phyloP scores from a whole-genome alignment of 2,888 invertebrate genomes.

The Carpatolechia fugitivella region DNA sequence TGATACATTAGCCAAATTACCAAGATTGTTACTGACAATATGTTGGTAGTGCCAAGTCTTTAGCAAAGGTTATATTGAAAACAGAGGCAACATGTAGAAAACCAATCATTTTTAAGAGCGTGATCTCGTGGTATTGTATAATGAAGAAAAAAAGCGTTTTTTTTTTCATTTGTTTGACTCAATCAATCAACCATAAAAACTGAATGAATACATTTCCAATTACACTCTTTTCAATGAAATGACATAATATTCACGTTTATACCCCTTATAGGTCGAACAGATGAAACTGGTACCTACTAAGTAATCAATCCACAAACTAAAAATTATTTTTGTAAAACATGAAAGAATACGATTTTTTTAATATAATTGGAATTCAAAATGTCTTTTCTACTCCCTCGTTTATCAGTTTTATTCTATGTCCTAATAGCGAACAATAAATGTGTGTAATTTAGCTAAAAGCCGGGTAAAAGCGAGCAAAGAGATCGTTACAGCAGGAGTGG shows the following conservation, averaged over 20 bases:
- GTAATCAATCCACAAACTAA: too few species aligned
- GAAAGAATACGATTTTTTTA: too few species aligned
- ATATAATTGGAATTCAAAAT: not conserved
- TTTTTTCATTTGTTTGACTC: not conserved
- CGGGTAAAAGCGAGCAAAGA: constrained; percentile 44
- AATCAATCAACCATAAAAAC: too few species aligned
- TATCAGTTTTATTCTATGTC: not conserved
- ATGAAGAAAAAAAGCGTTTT: not conserved
- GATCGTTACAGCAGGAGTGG: constrained; percentile 47
- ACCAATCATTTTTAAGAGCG: too few species aligned
- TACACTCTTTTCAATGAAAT: too few species aligned
- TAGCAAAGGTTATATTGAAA: not conserved
- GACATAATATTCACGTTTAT: too few species aligned
- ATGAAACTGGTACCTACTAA: too few species aligned
- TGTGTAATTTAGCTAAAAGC: constrained; percentile 24
- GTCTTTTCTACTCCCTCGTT: not conserved
- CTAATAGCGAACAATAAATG: constrained; percentile 19
- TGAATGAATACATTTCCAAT: too few species aligned
- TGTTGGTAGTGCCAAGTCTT: constrained; percentile 6
- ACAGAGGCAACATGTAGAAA: not conserved
- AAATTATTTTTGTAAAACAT: too few species aligned
- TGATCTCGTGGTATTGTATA: too few species aligned
- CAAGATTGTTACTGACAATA: constrained; percentile 1
- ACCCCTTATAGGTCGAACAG: too few species aligned
- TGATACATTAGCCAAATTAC: constrained; percentile 14